Evolutionary conservation across 2,113 vertebrate genomes (phyloP), one percentile per base, ranked within the genome.

Genomic region (Oreochromis niloticus): DNA sequence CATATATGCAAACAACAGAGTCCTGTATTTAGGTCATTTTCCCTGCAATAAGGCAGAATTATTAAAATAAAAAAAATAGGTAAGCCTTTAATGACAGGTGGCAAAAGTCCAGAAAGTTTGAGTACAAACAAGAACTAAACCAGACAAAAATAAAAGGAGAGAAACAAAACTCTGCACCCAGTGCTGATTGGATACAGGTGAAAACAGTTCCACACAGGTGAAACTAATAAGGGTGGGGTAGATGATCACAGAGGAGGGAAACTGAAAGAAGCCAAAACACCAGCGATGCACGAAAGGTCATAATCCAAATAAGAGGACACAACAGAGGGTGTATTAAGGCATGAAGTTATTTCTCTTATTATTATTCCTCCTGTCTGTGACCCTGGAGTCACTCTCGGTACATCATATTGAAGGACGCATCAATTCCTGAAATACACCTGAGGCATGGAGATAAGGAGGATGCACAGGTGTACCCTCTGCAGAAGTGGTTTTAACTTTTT

Each of bases 91-190:
- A 43, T 27, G 22, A 16, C 22, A 46, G 22, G 46, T 27, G 5
- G 13, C 39, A 43, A 71, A 71, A 0, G 22, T 27, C 22, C 8
- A 48, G 7, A 46, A 30, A 73, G 22, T 22, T 27, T 46, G 41
- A 48, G 24, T 12, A 10, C 71, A 48, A 30, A 75, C 9, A 30
- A 73, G 71, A 30, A 3, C 4, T 48, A 75, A 46, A 17, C 24
- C 22, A 48, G 13, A 48, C 22, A 30, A 11, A 30, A 17, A 30
- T 30, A 19, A 17, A 30, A 27, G 41, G 0, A 0, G 14, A 75
- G 24, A 1, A 24, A 30, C 9, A 30, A 75, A 30, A 30, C 41
- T 0, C 10, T 43, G 12, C n/a, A 24, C 0, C 17, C 36, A 27
- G 41, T 46, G 39, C 41, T 48, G 14, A 17, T 27, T 46, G 22